A percentile compares a stretch with the other conserved stretches of the same genome.
These are phyloP conservation scores for Amblyraja radiata DNA, from an alignment of 2,797 vertebrate species.

Conservation along the genomic window DNA sequence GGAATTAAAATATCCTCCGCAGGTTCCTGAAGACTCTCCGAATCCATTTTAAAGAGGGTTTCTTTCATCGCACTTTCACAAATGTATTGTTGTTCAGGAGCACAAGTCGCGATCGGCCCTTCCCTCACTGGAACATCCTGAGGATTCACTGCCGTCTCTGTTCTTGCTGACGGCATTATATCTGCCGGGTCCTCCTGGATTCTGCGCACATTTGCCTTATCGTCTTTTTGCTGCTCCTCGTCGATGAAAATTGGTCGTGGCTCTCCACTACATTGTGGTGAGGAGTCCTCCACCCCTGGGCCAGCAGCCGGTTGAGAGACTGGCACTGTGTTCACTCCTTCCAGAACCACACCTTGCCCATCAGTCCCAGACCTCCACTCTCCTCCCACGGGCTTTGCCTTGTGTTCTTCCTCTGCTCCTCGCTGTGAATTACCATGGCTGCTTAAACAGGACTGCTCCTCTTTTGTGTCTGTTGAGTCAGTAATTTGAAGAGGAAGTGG, in stretches of 20 bases:
- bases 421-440: not conserved
- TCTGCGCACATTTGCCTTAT: not conserved
- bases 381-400: not conserved
- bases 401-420: not conserved
- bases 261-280: no score
- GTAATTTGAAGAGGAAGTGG: not conserved
- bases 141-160: not conserved
- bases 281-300: not conserved
- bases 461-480: not conserved
- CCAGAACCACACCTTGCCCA: not conserved
- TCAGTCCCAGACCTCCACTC: not conserved
- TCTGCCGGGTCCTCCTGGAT: not conserved
- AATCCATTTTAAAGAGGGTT: no score
- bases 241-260: not conserved
- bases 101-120: not conserved
- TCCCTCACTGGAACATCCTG: not conserved
- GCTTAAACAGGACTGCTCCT: not conserved
- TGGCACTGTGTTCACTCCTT: not conserved
- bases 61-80: not conserved
- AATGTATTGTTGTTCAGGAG: not conserved
- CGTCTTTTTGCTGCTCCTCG: not conserved
- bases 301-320: not conserved
- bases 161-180: not conserved
- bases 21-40: not conserved
- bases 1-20: not conserved